Conservation (phyloP, 2,113 vertebrate genomes). For the Pseudorectes ferrugineus region DNA sequence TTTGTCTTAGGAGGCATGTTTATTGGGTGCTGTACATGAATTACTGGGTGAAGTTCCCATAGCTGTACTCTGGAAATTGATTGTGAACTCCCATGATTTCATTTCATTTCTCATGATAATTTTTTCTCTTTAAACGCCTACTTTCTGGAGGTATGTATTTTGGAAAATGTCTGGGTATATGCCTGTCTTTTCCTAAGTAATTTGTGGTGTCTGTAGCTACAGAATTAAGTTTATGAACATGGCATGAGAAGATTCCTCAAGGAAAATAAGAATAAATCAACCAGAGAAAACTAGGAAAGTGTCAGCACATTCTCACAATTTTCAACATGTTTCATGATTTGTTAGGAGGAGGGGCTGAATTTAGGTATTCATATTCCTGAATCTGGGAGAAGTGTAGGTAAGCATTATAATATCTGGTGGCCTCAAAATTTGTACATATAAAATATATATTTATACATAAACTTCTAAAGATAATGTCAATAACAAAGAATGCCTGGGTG, state of each 20-base stretch:
- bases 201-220: background rate
- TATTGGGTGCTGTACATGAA: background rate
- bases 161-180: background rate
- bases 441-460: background rate
- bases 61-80: background rate
- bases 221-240: background rate
- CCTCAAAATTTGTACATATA: background rate
- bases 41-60: background rate
- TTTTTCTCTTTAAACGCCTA: background rate
- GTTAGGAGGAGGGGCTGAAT: fast-evolving
- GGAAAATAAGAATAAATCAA: background rate
- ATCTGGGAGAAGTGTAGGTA: background rate
- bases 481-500: fast-evolving
- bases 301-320: background rate
- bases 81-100: background rate
- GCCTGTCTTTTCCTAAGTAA: background rate
- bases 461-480: background rate
- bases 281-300: background rate
- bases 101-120: background rate
- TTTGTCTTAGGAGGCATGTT: conserved; percentile 20
- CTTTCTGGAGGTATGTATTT: background rate
- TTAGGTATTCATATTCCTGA: background rate
- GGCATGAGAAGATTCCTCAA: background rate
- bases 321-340: background rate
- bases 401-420: background rate